Percentiles rank a stretch among this genome's conserved stretches.
phyloP scores from a whole-genome alignment of 2,888 invertebrate genomes.

The Cetonia aurata region DNA sequence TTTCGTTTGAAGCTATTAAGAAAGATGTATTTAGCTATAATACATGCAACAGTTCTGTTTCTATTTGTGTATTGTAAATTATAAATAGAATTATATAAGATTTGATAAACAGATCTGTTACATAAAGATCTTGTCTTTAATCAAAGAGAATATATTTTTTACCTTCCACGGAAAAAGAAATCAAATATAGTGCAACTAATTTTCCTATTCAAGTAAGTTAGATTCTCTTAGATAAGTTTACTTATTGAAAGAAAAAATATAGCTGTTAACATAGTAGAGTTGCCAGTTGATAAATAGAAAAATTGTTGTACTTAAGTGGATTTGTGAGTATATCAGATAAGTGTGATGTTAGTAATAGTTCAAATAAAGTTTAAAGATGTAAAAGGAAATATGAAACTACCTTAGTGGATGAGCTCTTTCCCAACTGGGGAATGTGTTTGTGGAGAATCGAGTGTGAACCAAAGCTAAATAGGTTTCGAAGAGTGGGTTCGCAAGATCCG shows the following conservation, averaged over 20 bases:
- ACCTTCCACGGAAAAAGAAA: conserved; percentile 3
- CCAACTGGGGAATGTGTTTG: conserved; percentile 99
- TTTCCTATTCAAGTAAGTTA: not conserved
- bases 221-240: not conserved
- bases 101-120: conserved; percentile 27
- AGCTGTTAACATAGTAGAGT: not conserved
- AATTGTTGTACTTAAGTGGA: not conserved
- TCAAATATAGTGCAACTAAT: conserved; percentile 13
- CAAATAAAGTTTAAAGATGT: conserved; percentile 4
- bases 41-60: conserved; percentile 26
- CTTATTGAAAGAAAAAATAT: not conserved
- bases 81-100: no score
- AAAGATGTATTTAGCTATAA: conserved; percentile 10
- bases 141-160: conserved; percentile 8
- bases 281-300: conserved; percentile 7
- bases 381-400: conserved; percentile 65
- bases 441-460: conserved; percentile 98
- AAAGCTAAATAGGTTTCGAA: conserved; percentile 96
- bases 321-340: conserved; percentile 14
- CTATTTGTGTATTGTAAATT: not conserved
- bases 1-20: conserved; percentile 24
- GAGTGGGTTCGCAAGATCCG: conserved; percentile 77
- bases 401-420: conserved; percentile 98
- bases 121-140: conserved; percentile 19
- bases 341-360: conserved; percentile 20